These are phyloP conservation scores for Druceiella hillmani DNA, from an alignment of 2,888 invertebrate genomes.

Conservation along the genomic window DNA sequence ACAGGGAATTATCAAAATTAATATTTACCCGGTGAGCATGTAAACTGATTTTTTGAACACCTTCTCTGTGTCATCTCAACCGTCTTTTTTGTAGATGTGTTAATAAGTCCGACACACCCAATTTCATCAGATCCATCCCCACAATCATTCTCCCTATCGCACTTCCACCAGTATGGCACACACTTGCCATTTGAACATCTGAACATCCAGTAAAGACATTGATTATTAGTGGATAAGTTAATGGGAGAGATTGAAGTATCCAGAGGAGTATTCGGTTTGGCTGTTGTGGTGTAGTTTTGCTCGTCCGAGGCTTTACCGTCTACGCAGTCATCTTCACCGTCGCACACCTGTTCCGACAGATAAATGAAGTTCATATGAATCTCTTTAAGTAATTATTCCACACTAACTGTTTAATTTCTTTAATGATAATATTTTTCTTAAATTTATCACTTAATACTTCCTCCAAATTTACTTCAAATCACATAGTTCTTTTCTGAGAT, in stretches of 20 bases:
- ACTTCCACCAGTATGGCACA: constrained; percentile 76
- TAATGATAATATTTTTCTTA: too few relatives aligned
- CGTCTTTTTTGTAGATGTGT: constrained; percentile 29
- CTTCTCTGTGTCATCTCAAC: too few relatives aligned
- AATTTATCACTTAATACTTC: too few relatives aligned
- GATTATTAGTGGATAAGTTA: constrained; percentile 33
- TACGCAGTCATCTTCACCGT: constrained; percentile 65
- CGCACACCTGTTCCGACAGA: constrained; percentile 58
- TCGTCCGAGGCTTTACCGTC: constrained; percentile 66
- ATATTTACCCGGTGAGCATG: constrained; percentile 40
- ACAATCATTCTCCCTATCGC: constrained; percentile 72
- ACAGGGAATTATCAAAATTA: too few relatives aligned
- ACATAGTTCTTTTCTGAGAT: too few relatives aligned
- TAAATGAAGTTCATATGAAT: too few relatives aligned
- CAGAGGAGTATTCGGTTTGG: constrained; percentile 34
- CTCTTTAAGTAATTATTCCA: too few relatives aligned
- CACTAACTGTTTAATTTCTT: too few relatives aligned
- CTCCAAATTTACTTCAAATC: too few relatives aligned
- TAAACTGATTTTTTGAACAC: constrained; percentile 43
- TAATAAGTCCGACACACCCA: constrained; percentile 45
- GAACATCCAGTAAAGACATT: constrained; percentile 75
- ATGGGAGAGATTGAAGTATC: too few relatives aligned
- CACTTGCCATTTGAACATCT: constrained; percentile 64
- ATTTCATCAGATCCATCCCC: constrained; percentile 70
- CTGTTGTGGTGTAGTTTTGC: constrained; percentile 52